phyloP scores from a whole-genome alignment of 1,140 invertebrate species.

The Homarus americanus region DNA sequence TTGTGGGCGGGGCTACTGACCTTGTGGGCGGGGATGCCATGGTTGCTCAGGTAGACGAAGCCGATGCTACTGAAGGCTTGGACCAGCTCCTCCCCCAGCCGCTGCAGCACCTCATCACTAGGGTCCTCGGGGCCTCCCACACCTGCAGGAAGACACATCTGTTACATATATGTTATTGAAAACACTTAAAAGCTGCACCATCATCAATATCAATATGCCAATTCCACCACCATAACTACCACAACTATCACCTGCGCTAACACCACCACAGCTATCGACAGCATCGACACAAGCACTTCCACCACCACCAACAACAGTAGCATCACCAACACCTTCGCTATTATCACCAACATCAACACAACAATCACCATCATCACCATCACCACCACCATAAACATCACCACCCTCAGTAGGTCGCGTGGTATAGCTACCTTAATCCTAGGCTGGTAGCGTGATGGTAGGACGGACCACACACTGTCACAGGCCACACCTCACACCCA shows the following conservation, averaged over 20 bases:
- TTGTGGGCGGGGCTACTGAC: neutral
- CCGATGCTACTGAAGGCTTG: neutral
- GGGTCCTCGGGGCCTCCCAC: neutral
- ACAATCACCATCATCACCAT: no score
- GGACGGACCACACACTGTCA: no score
- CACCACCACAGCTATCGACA: neutral
- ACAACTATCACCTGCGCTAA: no score
- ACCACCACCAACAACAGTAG: no score
- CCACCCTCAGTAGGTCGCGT: no score
- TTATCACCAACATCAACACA: no score
- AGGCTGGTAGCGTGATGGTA: no score
- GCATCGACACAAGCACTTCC: neutral
- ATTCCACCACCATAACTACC: no score
- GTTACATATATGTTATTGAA: neutral
- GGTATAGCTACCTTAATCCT: no score
- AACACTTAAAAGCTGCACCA: neutral
- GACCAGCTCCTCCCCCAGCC: neutral
- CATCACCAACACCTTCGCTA: no score
- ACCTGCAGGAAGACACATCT: neutral
- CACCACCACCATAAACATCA: no score
- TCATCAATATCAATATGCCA: neutral
- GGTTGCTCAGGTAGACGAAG: constrained; percentile 32
- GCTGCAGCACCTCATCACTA: neutral
- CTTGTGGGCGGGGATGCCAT: neutral
- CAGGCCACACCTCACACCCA: no score